phyloP scores from a whole-genome alignment of 2,888 invertebrate genomes.

The Phortica magna region DNA sequence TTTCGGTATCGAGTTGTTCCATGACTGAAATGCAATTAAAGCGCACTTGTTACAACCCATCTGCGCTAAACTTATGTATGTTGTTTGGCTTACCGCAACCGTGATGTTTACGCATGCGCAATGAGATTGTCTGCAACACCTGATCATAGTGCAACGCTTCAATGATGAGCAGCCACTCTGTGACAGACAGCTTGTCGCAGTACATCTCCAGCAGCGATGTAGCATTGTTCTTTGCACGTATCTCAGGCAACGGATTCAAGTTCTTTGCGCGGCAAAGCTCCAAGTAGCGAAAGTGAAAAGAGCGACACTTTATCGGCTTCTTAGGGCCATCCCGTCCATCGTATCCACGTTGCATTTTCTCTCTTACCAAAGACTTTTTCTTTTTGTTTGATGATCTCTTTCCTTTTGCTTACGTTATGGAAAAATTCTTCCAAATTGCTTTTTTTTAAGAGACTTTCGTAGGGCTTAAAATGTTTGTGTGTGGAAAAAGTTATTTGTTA shows the following conservation, averaged over 20 bases:
- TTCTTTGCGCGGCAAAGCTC: conserved; percentile 76
- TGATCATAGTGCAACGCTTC: conserved; percentile 86
- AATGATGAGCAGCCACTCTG: conserved; percentile 87
- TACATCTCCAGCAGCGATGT: conserved; percentile 83
- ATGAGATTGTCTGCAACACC: conserved; percentile 83
- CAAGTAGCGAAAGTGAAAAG: conserved; percentile 76
- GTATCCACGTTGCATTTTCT: neutral
- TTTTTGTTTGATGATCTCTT: neutral
- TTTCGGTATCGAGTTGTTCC: conserved; percentile 80
- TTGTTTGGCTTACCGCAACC: conserved; percentile 62
- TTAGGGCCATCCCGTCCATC: conserved; percentile 46
- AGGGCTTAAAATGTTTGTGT: too few species aligned
- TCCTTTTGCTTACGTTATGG: neutral
- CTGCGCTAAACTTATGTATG: neutral
- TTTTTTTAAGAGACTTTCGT: too few species aligned
- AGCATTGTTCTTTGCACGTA: conserved; percentile 75
- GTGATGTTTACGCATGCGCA: conserved; percentile 81
- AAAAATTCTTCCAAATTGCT: too few species aligned
- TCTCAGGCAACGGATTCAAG: conserved; percentile 67
- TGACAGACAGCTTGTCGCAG: conserved; percentile 86
- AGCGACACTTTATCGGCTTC: conserved; percentile 73
- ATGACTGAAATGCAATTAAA: conserved; percentile 56
- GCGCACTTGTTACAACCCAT: too few species aligned
- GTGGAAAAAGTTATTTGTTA: too few species aligned
- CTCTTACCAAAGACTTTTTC: too few species aligned